A percentile compares a stretch with the other conserved stretches of the same genome.
These are phyloP conservation scores for Tylochromis polylepis DNA, from an alignment of 2,113 vertebrate genomes.

Conservation along the genomic window DNA sequence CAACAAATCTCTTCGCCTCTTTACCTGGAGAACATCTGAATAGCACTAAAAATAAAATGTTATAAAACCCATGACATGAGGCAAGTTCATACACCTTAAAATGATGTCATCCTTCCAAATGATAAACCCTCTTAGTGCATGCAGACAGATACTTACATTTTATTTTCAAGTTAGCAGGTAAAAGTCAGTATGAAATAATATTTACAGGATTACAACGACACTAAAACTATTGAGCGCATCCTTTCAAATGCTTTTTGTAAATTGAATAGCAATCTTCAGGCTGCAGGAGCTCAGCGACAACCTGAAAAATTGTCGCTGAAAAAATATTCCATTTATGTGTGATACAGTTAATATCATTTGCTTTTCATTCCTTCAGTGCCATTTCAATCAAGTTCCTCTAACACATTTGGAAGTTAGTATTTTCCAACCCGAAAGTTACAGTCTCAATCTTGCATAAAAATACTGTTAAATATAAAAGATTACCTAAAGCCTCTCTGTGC, in stretches of 20 bases:
- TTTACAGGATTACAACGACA: not conserved
- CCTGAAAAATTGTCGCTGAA: no score
- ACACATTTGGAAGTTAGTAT: not conserved
- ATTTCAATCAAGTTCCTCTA: not conserved
- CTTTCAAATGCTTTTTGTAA: not conserved
- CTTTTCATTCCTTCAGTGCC: not conserved
- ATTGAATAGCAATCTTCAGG: not conserved
- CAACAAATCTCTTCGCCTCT: not conserved
- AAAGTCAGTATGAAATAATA: not conserved
- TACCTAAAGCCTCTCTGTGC: not conserved
- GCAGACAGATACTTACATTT: not conserved
- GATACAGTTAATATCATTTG: not conserved
- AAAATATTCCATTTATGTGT: not conserved
- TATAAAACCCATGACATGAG: not conserved
- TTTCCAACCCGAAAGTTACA: not conserved
- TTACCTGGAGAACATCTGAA: not conserved
- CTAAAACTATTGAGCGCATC: not conserved
- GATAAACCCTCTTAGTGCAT: not conserved
- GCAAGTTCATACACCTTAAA: not conserved
- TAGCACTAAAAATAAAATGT: not conserved
- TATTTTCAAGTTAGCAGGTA: not conserved
- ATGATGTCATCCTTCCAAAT: not conserved
- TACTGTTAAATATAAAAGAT: not conserved
- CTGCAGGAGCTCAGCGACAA: not conserved
- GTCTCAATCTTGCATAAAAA: not conserved